A percentile compares a stretch with the other conserved stretches of the same genome.
phyloP scores from a whole-genome alignment of 2,888 invertebrate species.

The Sinhomidia bicolor region DNA sequence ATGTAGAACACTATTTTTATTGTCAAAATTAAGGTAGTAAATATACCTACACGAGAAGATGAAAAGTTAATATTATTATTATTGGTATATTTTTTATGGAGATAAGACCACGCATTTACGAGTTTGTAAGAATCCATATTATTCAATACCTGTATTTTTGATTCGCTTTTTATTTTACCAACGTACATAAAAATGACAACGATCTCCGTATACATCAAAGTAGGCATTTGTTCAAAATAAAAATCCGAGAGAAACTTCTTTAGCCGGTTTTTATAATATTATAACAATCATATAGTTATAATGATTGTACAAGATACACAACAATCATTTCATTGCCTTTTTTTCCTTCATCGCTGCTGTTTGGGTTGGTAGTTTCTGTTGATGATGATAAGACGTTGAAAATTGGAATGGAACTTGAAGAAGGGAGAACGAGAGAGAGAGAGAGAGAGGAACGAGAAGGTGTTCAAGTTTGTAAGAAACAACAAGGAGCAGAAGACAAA shows the following conservation, averaged over 20 bases:
- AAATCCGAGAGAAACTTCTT: constrained; percentile 39
- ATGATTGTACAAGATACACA: constrained; percentile 71
- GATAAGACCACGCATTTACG: background rate
- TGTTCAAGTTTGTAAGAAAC: constrained; percentile 55
- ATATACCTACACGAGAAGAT: too few relatives aligned
- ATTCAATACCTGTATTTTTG: too few relatives aligned
- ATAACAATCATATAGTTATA: constrained; percentile 71
- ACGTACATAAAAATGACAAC: constrained; percentile 40
- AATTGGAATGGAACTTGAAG: constrained; percentile 61
- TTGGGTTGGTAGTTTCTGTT: constrained; percentile 45
- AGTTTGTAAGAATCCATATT: background rate
- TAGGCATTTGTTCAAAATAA: constrained; percentile 28
- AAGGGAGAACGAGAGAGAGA: constrained; percentile 48
- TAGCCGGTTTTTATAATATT: constrained; percentile 72
- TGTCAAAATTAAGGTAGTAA: too few relatives aligned
- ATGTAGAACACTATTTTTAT: too few relatives aligned
- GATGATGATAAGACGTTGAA: constrained; percentile 63
- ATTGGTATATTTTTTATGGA: too few relatives aligned
- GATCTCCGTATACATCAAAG: constrained; percentile 15
- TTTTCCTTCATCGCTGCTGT: constrained; percentile 28
- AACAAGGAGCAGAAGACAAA: constrained; percentile 70
- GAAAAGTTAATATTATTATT: too few relatives aligned
- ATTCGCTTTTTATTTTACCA: constrained; percentile 22
- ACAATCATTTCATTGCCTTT: constrained; percentile 71
- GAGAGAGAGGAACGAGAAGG: constrained; percentile 48